phyloP scores from a whole-genome alignment of 2,797 vertebrate genomes.

The Parotocinclus haroldoi region DNA sequence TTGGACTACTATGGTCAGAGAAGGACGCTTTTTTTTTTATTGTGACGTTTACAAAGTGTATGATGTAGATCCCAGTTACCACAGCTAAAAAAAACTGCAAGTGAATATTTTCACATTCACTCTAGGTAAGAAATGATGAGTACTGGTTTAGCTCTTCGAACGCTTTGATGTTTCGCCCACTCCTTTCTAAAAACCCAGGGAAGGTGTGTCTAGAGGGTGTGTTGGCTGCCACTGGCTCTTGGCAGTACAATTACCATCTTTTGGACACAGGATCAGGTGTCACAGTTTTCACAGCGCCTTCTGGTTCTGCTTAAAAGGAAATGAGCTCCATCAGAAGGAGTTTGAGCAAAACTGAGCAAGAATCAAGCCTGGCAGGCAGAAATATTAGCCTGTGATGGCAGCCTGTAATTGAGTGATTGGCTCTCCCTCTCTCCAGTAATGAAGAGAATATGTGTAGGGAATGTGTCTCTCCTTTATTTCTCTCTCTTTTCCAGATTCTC shows the following conservation, averaged over 20 bases:
- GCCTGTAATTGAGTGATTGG: conserved; percentile 81
- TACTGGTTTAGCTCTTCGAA: conserved; percentile 2
- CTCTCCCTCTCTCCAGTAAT: conserved; percentile 68
- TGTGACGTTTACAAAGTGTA: too few relatives aligned
- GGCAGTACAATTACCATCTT: conserved; percentile 61
- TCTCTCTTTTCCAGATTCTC: too few relatives aligned
- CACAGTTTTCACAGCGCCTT: conserved; percentile 76
- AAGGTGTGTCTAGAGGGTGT: conserved; percentile 52
- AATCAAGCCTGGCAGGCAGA: conserved; percentile 82
- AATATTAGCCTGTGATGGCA: conserved; percentile 80
- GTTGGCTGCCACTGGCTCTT: conserved; percentile 57
- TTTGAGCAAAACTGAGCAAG: conserved; percentile 76
- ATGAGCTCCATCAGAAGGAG: conserved; percentile 78
- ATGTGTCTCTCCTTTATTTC: conserved; percentile 71
- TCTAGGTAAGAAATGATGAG: too few relatives aligned
- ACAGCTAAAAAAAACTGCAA: too few relatives aligned
- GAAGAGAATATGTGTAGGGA: conserved; percentile 83
- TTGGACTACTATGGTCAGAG: too few relatives aligned
- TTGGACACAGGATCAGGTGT: conserved; percentile 78
- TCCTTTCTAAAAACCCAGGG: conserved; percentile 10
- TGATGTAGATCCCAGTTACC: too few relatives aligned
- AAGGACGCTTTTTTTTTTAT: too few relatives aligned
- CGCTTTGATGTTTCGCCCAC: not conserved
- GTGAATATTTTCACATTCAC: too few relatives aligned
- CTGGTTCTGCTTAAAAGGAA: conserved; percentile 80